These are phyloP conservation scores for Hippoglossus stenolepis DNA, from an alignment of 2,113 vertebrate genomes.

Conservation along the genomic window DNA sequence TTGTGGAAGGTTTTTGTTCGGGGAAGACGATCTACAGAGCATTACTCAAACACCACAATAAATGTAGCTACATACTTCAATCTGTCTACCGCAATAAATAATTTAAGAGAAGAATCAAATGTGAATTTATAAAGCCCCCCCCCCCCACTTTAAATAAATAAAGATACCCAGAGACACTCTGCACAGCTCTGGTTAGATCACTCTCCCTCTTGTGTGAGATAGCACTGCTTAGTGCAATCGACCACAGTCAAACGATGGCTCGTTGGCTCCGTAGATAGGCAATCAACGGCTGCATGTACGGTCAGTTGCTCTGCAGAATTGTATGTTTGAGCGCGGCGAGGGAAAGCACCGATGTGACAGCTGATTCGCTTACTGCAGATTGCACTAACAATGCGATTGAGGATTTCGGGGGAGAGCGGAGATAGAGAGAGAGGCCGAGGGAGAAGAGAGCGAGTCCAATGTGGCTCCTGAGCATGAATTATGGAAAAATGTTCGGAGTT, in stretches of 20 bases:
- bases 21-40: background rate
- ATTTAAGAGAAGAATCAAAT: background rate
- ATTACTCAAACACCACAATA: background rate
- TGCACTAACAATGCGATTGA: background rate
- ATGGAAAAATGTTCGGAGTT: background rate
- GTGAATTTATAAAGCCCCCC: background rate
- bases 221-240: conserved; percentile 48
- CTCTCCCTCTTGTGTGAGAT: conserved; percentile 26
- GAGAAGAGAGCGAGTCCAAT: background rate
- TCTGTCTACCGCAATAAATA: background rate
- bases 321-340: background rate
- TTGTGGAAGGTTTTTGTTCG: background rate
- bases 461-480: background rate
- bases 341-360: background rate
- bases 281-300: conserved; percentile 22
- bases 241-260: conserved; percentile 31
- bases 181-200: conserved; percentile 17
- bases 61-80: background rate
- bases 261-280: conserved; percentile 16
- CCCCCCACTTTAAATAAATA: background rate
- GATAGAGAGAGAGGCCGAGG: background rate
- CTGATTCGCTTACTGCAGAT: background rate
- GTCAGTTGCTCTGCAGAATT: conserved; percentile 17
- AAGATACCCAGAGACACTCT: conserved; percentile 8
- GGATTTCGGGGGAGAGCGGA: background rate